Evolutionary conservation across 2,113 vertebrate species (phyloP).

Genomic region (Donacobius atricapilla): DNA sequence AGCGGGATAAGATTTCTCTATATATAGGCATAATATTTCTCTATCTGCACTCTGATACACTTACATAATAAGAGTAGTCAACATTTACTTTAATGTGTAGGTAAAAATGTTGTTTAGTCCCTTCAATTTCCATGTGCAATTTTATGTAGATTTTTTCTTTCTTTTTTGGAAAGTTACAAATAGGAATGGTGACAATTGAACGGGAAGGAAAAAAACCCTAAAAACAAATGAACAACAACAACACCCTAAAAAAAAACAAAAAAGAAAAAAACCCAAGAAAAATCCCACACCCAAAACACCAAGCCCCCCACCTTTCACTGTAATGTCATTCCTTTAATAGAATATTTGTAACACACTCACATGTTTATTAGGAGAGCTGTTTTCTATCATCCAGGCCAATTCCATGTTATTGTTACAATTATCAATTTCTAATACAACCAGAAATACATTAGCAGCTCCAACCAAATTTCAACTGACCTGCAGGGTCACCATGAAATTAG

Average conservation of each 20-base stretch:
- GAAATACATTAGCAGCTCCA: background rate
- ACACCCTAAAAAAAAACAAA: background rate
- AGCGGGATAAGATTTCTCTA: background rate
- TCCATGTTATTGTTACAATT: background rate
- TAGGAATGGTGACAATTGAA: background rate
- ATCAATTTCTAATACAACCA: background rate
- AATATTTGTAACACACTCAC: background rate
- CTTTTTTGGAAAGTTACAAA: background rate
- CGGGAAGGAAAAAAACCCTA: background rate
- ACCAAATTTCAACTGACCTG: background rate
- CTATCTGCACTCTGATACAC: background rate
- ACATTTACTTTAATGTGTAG: background rate
- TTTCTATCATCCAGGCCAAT: background rate
- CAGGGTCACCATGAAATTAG: background rate
- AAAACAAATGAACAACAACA: background rate
- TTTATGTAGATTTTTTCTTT: background rate
- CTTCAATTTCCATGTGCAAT: background rate
- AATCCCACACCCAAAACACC: background rate
- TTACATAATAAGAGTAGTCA: background rate
- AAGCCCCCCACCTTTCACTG: fast-evolving
- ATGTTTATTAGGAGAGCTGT: background rate
- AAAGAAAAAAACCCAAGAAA: background rate
- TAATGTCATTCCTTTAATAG: background rate
- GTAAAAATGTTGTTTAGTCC: background rate
- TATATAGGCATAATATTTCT: background rate